phyloP scores from a whole-genome alignment of 2,797 vertebrate genomes.

The Acanthurus tractus region DNA sequence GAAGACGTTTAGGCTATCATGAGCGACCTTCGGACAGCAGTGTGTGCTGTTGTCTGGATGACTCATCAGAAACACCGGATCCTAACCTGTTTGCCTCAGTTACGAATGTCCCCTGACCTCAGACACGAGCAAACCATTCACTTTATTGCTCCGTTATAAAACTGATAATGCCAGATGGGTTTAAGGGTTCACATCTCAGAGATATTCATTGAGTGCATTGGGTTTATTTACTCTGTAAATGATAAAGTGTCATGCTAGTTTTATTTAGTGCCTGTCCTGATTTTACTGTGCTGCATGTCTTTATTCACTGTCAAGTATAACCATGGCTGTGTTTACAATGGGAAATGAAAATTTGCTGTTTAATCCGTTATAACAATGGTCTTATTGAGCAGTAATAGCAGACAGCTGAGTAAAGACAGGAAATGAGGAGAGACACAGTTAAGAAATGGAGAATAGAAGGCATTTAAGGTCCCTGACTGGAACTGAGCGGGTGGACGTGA shows the following conservation, averaged over 20 bases:
- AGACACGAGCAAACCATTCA: constrained; percentile 13
- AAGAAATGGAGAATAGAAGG: too few relatives aligned
- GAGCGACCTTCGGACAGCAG: constrained; percentile 7
- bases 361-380: not conserved
- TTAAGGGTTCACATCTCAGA: constrained; percentile 9
- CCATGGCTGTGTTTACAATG: not conserved
- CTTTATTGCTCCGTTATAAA: constrained; percentile 30
- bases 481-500: too few relatives aligned
- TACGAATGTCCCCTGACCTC: constrained; percentile 49
- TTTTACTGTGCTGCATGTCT: not conserved
- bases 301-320: not conserved
- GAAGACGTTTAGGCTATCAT: too few relatives aligned
- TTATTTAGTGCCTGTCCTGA: not conserved
- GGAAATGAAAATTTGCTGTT: not conserved
- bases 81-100: constrained; percentile 41
- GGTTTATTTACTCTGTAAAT: constrained; percentile 5
- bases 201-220: not conserved
- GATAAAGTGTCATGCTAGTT: not conserved
- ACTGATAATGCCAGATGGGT: constrained; percentile 20
- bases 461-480: too few relatives aligned
- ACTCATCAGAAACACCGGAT: constrained; percentile 67
- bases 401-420: not conserved
- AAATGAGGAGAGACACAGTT: too few relatives aligned
- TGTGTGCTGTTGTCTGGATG: constrained; percentile 47
- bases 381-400: not conserved